Evolutionary conservation across 2,113 vertebrate species (phyloP).

Genomic region (Martes martes): DNA sequence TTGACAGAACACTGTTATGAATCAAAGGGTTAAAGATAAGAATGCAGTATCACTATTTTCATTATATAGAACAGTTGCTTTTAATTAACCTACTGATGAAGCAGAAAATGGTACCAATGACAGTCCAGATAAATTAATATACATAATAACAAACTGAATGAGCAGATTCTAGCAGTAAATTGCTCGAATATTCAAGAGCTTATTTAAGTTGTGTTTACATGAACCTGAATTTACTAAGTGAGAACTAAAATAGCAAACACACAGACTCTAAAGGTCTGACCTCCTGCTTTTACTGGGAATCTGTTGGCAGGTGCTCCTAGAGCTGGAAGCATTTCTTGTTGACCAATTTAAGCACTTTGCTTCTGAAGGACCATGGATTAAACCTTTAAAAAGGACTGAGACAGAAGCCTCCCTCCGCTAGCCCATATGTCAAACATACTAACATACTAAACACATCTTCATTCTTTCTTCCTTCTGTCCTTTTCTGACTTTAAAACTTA

Average conservation of each 20-base stretch:
- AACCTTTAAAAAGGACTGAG: background rate
- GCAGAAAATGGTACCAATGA: background rate
- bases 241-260: background rate
- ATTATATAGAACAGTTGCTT: background rate
- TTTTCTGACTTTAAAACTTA: background rate
- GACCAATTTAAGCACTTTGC: background rate
- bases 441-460: no score
- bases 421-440: background rate
- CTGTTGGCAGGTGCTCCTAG: no score
- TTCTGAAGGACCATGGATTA: background rate
- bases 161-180: background rate
- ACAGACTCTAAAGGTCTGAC: no score
- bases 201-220: background rate
- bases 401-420: background rate
- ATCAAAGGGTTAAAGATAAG: constrained; percentile 35
- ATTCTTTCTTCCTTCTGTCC: background rate
- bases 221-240: background rate
- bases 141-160: background rate
- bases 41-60: background rate
- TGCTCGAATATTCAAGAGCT: background rate
- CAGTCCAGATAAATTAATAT: background rate
- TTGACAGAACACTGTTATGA: constrained; percentile 13
- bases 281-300: no score
- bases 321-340: no score
- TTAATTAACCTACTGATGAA: background rate